A percentile compares a stretch with the other conserved stretches of the same genome.
Evolutionary conservation across 2,113 vertebrate genomes (phyloP).

Genomic region (Oncorhynchus clarkii): DNA sequence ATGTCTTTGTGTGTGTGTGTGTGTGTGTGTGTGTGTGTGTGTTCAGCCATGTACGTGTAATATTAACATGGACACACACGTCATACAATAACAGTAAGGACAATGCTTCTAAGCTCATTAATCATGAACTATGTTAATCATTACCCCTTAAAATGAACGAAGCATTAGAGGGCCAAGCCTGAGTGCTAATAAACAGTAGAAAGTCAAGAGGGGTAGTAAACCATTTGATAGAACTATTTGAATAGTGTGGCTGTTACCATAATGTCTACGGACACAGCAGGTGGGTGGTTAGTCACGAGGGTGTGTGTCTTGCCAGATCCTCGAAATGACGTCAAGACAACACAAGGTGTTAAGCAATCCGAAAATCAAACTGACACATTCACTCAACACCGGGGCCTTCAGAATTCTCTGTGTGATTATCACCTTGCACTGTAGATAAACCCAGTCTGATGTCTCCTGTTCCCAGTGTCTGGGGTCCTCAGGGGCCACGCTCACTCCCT

Average conservation of each 20-base stretch:
- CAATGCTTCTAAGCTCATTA: neutral
- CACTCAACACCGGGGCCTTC: neutral
- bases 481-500: neutral
- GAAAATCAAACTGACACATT: conserved; percentile 19
- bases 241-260: too few relatives aligned
- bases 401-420: neutral
- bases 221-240: too few relatives aligned
- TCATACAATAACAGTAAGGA: neutral
- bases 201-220: too few relatives aligned
- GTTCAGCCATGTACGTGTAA: neutral
- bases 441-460: conserved; percentile 7
- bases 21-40: too few relatives aligned
- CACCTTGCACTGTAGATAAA: conserved; percentile 6
- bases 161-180: too few relatives aligned
- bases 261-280: too few relatives aligned
- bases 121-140: too few relatives aligned
- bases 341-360: conserved; percentile 24
- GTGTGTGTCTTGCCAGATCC: conserved; percentile 8
- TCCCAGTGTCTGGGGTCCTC: neutral
- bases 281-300: neutral
- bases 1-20: neutral
- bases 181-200: too few relatives aligned
- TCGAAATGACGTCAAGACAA: conserved; percentile 34
- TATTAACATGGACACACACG: neutral
- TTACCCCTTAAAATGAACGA: too few relatives aligned